Conservation (phyloP, 2,888 invertebrate genomes). For the Margaritifera margaritifera region DNA sequence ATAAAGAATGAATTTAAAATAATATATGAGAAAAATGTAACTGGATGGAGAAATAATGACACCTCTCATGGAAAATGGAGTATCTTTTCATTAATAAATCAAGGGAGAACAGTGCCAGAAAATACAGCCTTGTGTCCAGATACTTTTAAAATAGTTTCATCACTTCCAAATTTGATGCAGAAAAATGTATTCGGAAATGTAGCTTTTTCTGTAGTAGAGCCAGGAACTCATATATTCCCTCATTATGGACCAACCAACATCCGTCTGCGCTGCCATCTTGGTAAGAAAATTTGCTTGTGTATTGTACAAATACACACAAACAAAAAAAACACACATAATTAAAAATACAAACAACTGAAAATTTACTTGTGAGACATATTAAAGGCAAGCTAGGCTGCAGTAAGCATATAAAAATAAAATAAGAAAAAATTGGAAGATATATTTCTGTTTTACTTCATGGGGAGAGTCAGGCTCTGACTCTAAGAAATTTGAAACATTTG, state of each 20-base stretch:
- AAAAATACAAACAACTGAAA: no score
- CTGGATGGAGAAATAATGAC: slow-evolving; percentile 58
- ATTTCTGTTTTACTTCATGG: no score
- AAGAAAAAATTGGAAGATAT: no score
- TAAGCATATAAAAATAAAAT: no score
- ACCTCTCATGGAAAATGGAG: slow-evolving; percentile 62
- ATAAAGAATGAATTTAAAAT: slow-evolving; percentile 41
- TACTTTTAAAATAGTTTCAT: slow-evolving; percentile 50
- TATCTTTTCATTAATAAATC: slow-evolving; percentile 65
- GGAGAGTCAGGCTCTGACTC: no score
- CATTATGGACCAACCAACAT: slow-evolving; percentile 70
- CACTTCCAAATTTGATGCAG: slow-evolving; percentile 54
- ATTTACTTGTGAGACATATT: no score
- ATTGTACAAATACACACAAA: no score
- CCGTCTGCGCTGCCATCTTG: slow-evolving; percentile 67
- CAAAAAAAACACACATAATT: no score
- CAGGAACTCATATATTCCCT: slow-evolving; percentile 58
- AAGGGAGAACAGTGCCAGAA: slow-evolving; percentile 51
- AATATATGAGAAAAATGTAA: slow-evolving; percentile 9
- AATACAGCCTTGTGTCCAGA: slow-evolving; percentile 57
- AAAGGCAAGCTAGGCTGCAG: no score
- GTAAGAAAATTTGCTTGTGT: slow-evolving; percentile 52
- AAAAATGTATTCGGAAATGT: slow-evolving; percentile 68
- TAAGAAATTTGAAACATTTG: no score
- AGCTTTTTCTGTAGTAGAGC: slow-evolving; percentile 66